phyloP scores from a whole-genome alignment of 2,888 invertebrate species.

The Acleris emargana region DNA sequence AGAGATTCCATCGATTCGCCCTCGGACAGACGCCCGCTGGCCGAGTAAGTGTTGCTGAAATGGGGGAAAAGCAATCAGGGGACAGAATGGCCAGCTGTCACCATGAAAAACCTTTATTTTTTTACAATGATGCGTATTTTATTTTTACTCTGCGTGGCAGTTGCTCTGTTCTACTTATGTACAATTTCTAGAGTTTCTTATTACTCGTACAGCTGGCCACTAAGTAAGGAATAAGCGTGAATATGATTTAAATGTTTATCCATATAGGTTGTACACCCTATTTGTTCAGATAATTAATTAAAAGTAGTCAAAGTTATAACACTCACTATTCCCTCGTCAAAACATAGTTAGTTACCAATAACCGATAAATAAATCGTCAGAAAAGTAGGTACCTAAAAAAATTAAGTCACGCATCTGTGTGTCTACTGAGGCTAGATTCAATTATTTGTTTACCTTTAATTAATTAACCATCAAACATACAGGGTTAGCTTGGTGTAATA shows the following conservation, averaged over 20 bases:
- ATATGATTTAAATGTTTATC: conserved; percentile 43
- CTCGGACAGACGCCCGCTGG: conserved; percentile 91
- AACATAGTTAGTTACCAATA: too few species aligned
- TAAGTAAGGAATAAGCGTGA: conserved; percentile 62
- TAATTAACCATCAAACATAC: too few species aligned
- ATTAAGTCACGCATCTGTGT: too few species aligned
- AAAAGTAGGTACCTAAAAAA: too few species aligned
- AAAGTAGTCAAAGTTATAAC: too few species aligned
- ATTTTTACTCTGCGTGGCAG: not conserved
- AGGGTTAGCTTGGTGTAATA: not conserved
- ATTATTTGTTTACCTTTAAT: too few species aligned
- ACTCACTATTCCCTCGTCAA: too few species aligned
- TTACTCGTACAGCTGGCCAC: conserved; percentile 70
- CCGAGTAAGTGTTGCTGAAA: conserved; percentile 88
- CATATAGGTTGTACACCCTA: conserved; percentile 10
- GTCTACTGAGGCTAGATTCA: too few species aligned
- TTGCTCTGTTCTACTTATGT: too few species aligned
- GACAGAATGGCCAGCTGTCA: conserved; percentile 61
- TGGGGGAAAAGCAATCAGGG: conserved; percentile 67
- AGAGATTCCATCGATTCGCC: conserved; percentile 94
- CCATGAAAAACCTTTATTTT: not conserved
- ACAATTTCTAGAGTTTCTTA: not conserved
- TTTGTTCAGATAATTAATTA: too few species aligned
- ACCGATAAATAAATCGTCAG: too few species aligned
- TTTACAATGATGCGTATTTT: not conserved